Base-by-base conservation (phyloP, 2,888 invertebrate species). In the Rotaria magnacalcarata region DNA sequence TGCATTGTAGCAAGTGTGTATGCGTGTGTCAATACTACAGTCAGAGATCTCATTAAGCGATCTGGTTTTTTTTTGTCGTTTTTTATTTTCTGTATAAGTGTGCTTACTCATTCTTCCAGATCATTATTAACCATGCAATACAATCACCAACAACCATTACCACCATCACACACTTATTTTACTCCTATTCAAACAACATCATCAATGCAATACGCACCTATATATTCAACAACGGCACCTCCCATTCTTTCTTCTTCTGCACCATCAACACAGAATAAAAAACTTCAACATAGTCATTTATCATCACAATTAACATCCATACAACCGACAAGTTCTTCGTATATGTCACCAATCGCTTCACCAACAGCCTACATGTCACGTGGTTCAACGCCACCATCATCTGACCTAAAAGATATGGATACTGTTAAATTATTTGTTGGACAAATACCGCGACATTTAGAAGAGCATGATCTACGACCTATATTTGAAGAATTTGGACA, bases 401-500 rank as follows among this genome's bases (percentile, higher is more conserved):
- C 80, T 2, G 80, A 80, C 21, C 11, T 90, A 88, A 93, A 93
- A 89, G 93, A 93, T 89, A 90, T 91, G 54, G 93, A 93, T 16
- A 92, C 93, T 54, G 91, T 96, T 88, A 96, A 96, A 91, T 93
- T 96, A 87, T 96, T 96, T 92, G 95, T 96, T 86, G 96, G 96
- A 34, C 96, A 96, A 92, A 96, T 96, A 88, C 96, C 96, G 43
- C 92, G 96, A 87, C 95, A 95, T 90, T 92, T 96, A 87, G 95
- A 95, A 90, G 96, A 96, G 90, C 94, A 94, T 87, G 95, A 96
- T 89, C 92, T 96, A 52, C 92, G 95, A 85, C 96, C 96, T 58
- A 94, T 96, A 93, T 96, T 96, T 91, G 96, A 96, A 91, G 94
- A 95, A 91, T 96, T 95, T 89, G 96, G 96, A 86, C 95, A 95